Evolutionary conservation across 2,888 invertebrate species (phyloP), one percentile per base, ranked within the genome.

Genomic region (Athalia circularis): DNA sequence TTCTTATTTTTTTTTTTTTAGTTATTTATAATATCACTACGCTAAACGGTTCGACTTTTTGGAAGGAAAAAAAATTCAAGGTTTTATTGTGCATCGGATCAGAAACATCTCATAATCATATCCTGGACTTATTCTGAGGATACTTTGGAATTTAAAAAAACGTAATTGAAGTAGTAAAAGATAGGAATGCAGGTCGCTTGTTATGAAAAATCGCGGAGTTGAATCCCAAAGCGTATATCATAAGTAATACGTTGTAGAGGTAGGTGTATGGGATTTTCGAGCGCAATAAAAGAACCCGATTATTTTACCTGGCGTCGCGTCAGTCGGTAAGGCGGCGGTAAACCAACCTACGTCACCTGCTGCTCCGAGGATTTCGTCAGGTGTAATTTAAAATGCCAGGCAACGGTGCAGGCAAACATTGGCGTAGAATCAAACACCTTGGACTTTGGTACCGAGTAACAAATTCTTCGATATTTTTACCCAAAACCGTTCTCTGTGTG

Each of bases 341-440:
- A 75, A 75, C 62, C 75, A 45, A 75, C 75, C 75, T 64, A 64
- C 75, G 50, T 75, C 62, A 75, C 75, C 75, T 75, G 75, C 75
- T 75, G 43, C 62, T 64, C 62, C 9, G n/a, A 50, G 75, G 75
- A 64, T 75, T 75, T 75, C 75, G 75, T 75, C 75, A 75, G 75
- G 75, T 75, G 75, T 75, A 75, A 75, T 75, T 75, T 75, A 75
- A 75, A 75, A 75, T 75, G 75, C 75, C 64, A 75, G 62, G 62
- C 52, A 64, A 50, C 29, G 62, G 50, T 59, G 59, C 59, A 59
- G 72, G 57, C 29, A 54, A 13, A 47, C 72, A 72, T 13, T 72
- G 72, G 72, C 72, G 72, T 72, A 72, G 72, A 72, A 72, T 72
- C 15, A 7, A 47, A 9, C 13, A 57, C 57, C 0, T 59, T 8